Conservation (phyloP, 2,888 invertebrate species). For the Heliconius ismenius region DNA sequence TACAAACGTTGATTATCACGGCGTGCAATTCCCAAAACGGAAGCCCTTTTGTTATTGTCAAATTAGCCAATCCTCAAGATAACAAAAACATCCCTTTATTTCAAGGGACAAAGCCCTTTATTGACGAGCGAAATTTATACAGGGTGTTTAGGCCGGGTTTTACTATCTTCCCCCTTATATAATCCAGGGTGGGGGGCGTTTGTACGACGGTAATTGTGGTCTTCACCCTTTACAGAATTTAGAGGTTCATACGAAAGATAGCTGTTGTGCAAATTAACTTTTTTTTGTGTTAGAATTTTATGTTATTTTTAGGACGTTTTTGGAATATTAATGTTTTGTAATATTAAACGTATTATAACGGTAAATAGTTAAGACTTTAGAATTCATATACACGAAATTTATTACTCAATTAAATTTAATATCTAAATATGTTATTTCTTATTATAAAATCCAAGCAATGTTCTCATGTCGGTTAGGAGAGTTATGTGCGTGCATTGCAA, state of each 20-base stretch:
- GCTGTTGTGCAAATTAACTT: conserved; percentile 38
- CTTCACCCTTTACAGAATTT: conserved; percentile 46
- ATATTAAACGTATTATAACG: neutral
- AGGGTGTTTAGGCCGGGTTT: conserved; percentile 62
- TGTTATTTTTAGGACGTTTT: conserved; percentile 13
- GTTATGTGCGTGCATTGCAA: too few species aligned
- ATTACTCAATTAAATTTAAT: neutral
- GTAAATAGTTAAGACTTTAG: neutral
- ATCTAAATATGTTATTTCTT: neutral
- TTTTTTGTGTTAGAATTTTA: conserved; percentile 35
- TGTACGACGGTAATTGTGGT: conserved; percentile 49
- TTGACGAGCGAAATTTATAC: conserved; percentile 78
- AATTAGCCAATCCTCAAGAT: conserved; percentile 83
- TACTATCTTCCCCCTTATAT: conserved; percentile 75
- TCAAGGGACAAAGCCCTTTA: conserved; percentile 76
- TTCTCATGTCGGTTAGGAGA: neutral
- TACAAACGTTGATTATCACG: conserved; percentile 73
- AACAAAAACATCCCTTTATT: conserved; percentile 80
- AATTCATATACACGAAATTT: neutral
- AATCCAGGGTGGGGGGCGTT: conserved; percentile 58
- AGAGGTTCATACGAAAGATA: conserved; percentile 42
- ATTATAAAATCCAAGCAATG: neutral
- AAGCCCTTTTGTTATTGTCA: conserved; percentile 81
- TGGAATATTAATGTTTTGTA: neutral
- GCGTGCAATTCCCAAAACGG: conserved; percentile 70